Evolutionary conservation across 2,113 vertebrate species (phyloP), one percentile per base, ranked within the genome.

Genomic region (Paedocypris sp.): DNA sequence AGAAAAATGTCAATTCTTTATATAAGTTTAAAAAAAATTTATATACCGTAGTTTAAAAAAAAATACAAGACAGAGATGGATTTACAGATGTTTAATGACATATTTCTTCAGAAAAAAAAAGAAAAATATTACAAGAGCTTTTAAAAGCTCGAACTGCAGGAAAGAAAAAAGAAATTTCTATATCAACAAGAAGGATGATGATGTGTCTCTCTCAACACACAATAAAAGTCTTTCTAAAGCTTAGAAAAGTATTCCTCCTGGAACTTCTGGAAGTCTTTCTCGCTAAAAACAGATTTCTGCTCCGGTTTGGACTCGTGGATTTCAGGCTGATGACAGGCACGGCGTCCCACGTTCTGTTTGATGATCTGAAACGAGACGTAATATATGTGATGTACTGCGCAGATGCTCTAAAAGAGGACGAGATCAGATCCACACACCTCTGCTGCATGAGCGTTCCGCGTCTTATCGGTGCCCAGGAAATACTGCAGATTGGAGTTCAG

Each of bases 201-300:
- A n/a, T n/a, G n/a, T n/a, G n/a, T n/a, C n/a, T n/a, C n/a, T n/a
- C n/a, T n/a, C n/a, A n/a, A n/a, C n/a, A n/a, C n/a, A n/a, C n/a
- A n/a, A n/a, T n/a, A n/a, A n/a, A n/a, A n/a, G n/a, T n/a, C n/a
- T n/a, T n/a, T n/a, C n/a, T n/a, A 66, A 18, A 36, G 62, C 0
- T 45, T 61, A 2, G 68, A 62, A 70, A 87, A 87, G 64, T 85
- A 87, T 52, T 85, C 83, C 64, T 76, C 70, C 73, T 87, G 84
- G 71, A 87, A 87, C 70, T 79, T 70, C 73, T 81, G 67, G 62
- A 87, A 87, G 68, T 87, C 78, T 1, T 83, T 64, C 64, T 86
- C 86, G 0, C 82, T 82, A 73, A 87, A 87, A 50, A 84, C 5
- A 2, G 84, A 83, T 49, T 61, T 12, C 0, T 67, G 58, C 29